These are phyloP conservation scores for Pelodytes ibericus DNA, from an alignment of 2,797 vertebrate genomes.

Conservation along the genomic window DNA sequence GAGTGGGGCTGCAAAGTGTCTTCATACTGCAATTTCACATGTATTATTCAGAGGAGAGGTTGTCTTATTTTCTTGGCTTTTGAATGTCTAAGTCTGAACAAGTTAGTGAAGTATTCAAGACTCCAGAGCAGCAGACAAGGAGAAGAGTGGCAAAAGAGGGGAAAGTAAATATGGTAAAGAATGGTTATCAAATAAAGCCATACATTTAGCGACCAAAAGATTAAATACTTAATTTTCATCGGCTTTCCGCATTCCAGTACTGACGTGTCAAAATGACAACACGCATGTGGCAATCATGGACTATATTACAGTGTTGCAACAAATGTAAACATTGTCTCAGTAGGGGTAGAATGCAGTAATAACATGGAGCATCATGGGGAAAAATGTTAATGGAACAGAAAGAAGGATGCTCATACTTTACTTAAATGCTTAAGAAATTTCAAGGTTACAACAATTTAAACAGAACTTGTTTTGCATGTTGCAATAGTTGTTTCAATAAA, in stretches of 20 bases:
- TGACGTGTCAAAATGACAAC: neutral
- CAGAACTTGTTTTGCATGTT: neutral
- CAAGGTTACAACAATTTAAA: neutral
- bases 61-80: slow-evolving; percentile 62
- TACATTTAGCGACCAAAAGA: slow-evolving; percentile 31
- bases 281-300: neutral
- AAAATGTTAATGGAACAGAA: neutral
- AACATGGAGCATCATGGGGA: neutral
- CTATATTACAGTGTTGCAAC: neutral
- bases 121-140: slow-evolving; percentile 49
- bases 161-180: slow-evolving; percentile 61
- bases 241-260: neutral
- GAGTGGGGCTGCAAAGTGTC: slow-evolving; percentile 58
- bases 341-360: neutral
- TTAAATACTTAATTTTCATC: slow-evolving; percentile 21
- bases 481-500: neutral
- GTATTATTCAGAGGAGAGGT: slow-evolving; percentile 60
- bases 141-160: slow-evolving; percentile 56
- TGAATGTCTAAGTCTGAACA: slow-evolving; percentile 52
- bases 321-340: neutral
- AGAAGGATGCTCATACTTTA: neutral
- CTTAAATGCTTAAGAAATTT: neutral
- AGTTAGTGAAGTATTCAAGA: slow-evolving; percentile 58
- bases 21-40: slow-evolving; percentile 57
- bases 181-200: slow-evolving; percentile 55